Evolutionary conservation across 92 coral and sea anemone genomes (phyloP).

Genomic region (Phenganax stokvisi): DNA sequence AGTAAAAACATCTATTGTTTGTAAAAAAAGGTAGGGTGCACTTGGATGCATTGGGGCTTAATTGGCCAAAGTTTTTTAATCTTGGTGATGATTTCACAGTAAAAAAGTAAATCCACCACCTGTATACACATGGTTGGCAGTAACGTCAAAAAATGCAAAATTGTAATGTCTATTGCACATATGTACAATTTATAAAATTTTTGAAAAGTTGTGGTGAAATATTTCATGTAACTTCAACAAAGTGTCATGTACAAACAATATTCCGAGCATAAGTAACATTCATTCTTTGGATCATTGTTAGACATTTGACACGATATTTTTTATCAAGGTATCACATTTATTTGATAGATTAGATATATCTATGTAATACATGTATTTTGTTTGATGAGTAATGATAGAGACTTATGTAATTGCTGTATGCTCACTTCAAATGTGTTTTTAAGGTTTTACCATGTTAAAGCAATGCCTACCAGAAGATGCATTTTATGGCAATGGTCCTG

Average conservation of each 20-base stretch:
- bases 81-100: too few species aligned
- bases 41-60: too few species aligned
- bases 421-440: neutral
- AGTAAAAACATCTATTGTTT: too few species aligned
- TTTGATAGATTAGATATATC: slow-evolving; percentile 2
- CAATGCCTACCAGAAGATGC: slow-evolving; percentile 31
- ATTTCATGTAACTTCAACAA: neutral
- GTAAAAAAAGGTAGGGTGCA: too few species aligned
- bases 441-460: slow-evolving; percentile 39
- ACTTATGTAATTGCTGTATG: slow-evolving; percentile 2
- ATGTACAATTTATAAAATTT: neutral
- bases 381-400: neutral
- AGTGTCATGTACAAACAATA: neutral
- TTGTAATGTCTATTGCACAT: neutral
- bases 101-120: too few species aligned
- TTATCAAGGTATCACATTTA: neutral
- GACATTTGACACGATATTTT: neutral
- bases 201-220: neutral
- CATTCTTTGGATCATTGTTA: neutral
- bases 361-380: slow-evolving; percentile 3
- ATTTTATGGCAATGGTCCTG: slow-evolving; percentile 41
- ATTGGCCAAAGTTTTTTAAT: too few species aligned
- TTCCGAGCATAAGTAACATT: neutral
- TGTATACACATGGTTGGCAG: neutral
- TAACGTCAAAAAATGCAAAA: slow-evolving; percentile 9